These are phyloP conservation scores for Mellivora capensis DNA, from an alignment of 2,113 vertebrate species.

Conservation along the genomic window DNA sequence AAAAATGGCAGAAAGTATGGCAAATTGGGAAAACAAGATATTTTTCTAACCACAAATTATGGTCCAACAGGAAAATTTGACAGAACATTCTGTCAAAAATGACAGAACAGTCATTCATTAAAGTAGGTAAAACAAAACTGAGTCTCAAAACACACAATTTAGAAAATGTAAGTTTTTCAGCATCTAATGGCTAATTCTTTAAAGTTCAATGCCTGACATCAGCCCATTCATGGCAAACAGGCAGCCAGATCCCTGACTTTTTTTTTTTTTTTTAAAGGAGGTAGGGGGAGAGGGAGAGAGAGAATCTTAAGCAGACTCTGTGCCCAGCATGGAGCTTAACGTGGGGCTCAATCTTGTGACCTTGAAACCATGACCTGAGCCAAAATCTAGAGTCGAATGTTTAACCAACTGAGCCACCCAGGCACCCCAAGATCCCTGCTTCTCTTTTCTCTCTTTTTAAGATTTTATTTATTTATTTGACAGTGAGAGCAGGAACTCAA, in stretches of 20 bases:
- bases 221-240: background rate
- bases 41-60: constrained; percentile 30
- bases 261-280: background rate
- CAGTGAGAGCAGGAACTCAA: too few species aligned
- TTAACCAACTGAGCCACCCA: background rate
- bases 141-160: background rate
- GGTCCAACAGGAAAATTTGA: background rate
- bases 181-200: background rate
- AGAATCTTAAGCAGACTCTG: background rate
- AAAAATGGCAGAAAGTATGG: background rate
- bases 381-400: background rate
- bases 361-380: background rate
- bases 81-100: too few species aligned
- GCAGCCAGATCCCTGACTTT: background rate
- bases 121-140: background rate
- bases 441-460: too few species aligned
- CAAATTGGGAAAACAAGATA: background rate
- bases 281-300: background rate
- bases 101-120: background rate
- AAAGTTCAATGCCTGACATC: background rate
- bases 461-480: too few species aligned
- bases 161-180: background rate
- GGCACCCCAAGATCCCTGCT: background rate
- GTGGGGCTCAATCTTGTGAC: background rate
- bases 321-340: background rate